Conservation (phyloP, 1,140 invertebrate genomes). For the Polypedilum vanderplanki region DNA sequence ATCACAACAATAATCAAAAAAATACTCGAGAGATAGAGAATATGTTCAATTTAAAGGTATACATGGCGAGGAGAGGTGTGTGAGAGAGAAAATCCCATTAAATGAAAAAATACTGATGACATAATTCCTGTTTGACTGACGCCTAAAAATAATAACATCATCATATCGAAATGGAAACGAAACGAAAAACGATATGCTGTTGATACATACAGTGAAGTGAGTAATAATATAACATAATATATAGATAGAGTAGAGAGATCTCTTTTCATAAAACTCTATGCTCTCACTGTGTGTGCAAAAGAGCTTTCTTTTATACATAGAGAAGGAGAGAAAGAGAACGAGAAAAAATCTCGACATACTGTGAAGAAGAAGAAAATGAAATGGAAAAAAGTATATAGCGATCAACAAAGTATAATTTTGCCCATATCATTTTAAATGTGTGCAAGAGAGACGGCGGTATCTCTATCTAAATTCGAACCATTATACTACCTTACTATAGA, state of each 20-base stretch:
- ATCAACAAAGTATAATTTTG: slow-evolving; percentile 16
- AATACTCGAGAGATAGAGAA: neutral
- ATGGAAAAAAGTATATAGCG: neutral
- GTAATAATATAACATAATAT: neutral
- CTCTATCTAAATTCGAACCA: neutral
- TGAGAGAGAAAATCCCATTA: neutral
- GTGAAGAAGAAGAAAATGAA: neutral
- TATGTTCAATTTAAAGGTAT: slow-evolving; percentile 19
- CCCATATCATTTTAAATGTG: slow-evolving; percentile 9
- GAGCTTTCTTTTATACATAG: too few species aligned
- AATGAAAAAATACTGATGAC: slow-evolving; percentile 15
- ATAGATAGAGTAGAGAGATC: neutral
- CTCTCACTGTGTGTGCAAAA: too few species aligned
- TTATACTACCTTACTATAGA: neutral
- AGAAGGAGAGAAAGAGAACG: too few species aligned
- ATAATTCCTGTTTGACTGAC: neutral
- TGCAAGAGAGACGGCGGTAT: slow-evolving; percentile 9
- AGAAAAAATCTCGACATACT: too few species aligned
- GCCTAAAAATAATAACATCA: slow-evolving; percentile 18
- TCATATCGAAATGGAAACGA: slow-evolving; percentile 25
- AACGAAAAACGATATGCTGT: slow-evolving; percentile 21
- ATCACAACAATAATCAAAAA: neutral
- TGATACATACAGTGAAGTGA: slow-evolving; percentile 21
- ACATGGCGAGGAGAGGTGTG: neutral
- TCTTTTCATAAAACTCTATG: neutral